These are phyloP conservation scores for Argopecten irradians DNA, from an alignment of 1,140 invertebrate species.

Conservation along the genomic window DNA sequence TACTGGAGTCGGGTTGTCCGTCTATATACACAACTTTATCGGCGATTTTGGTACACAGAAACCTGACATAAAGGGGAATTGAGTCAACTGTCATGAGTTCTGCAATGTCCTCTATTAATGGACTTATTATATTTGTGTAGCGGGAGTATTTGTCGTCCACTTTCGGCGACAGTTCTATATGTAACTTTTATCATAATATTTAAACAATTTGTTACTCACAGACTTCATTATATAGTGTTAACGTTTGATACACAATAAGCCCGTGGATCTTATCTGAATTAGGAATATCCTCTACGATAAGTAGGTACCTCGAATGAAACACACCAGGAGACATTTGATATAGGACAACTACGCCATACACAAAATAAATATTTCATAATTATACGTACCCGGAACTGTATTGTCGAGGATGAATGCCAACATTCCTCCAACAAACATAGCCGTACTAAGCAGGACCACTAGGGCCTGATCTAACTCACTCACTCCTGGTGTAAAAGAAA, in stretches of 20 bases:
- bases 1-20: too few relatives aligned
- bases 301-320: not conserved
- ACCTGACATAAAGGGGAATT: too few relatives aligned
- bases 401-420: conserved; percentile 90
- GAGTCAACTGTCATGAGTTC: too few relatives aligned
- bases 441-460: conserved; percentile 88
- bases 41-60: too few relatives aligned
- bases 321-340: too few relatives aligned
- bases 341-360: not conserved
- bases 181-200: too few relatives aligned
- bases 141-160: too few relatives aligned
- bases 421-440: conserved; percentile 89
- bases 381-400: conserved; percentile 85
- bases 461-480: conserved; percentile 83
- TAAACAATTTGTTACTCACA: not conserved
- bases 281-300: not conserved
- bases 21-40: too few relatives aligned
- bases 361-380: not conserved
- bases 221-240: not conserved
- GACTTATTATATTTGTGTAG: too few relatives aligned
- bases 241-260: not conserved
- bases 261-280: not conserved
- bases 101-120: too few relatives aligned
- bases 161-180: too few relatives aligned
- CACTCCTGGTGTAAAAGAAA: conserved; percentile 62